These are phyloP conservation scores for Solenodon paradoxus DNA, from an alignment of 2,113 vertebrate genomes.

Conservation along the genomic window DNA sequence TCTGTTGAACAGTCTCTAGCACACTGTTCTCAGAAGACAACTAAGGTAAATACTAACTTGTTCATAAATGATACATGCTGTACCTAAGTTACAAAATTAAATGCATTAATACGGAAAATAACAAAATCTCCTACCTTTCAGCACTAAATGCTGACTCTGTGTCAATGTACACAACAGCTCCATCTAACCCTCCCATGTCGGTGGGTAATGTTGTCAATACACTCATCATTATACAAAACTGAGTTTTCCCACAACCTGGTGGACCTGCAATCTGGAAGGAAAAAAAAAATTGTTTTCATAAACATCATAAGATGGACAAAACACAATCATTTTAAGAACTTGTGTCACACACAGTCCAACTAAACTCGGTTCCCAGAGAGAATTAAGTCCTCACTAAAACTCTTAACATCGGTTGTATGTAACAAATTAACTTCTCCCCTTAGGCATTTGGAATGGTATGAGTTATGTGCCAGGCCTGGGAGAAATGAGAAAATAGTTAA, in stretches of 20 bases:
- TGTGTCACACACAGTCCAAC: neutral
- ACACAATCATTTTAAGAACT: constrained; percentile 27
- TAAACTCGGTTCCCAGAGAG: neutral
- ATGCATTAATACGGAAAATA: neutral
- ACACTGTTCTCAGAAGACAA: neutral
- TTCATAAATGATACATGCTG: neutral
- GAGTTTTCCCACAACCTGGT: constrained; percentile 92
- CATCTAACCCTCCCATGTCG: constrained; percentile 86
- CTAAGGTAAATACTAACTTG: neutral
- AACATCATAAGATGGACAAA: constrained; percentile 17
- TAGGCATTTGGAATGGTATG: neutral
- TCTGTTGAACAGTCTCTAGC: neutral
- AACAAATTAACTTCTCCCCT: neutral
- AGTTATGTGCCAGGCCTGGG: neutral
- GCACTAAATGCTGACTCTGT: constrained; percentile 90
- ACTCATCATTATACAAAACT: constrained; percentile 90
- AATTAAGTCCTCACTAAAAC: neutral
- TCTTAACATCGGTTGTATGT: neutral
- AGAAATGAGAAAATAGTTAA: neutral
- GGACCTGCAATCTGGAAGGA: constrained; percentile 85
- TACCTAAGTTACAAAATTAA: constrained; percentile 30
- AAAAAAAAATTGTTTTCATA: constrained; percentile 7
- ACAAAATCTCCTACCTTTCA: constrained; percentile 83
- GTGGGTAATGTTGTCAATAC: constrained; percentile 86
- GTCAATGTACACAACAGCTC: constrained; percentile 87